Conservation (phyloP, 2,113 vertebrate species). For the Tragelaphus buxtoni region DNA sequence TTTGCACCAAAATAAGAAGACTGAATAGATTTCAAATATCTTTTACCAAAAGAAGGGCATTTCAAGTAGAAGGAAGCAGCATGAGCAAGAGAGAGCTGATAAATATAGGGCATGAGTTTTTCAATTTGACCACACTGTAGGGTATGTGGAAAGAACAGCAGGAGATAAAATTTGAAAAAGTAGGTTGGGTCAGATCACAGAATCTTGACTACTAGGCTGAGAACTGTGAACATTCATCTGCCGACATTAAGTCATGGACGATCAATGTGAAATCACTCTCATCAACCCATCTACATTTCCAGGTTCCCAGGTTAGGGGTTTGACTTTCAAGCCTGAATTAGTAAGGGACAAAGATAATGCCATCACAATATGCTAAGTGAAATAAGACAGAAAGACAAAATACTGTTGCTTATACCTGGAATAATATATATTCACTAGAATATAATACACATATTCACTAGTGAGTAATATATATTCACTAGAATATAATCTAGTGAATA, state of each 20-base stretch:
- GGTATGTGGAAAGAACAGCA: not conserved
- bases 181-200: not conserved
- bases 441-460: no score
- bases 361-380: not conserved
- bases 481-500: not conserved
- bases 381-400: not conserved
- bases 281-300: not conserved
- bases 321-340: not conserved
- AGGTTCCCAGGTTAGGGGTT: not conserved
- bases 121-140: not conserved
- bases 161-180: not conserved
- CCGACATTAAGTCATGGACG: not conserved
- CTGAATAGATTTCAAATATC: not conserved
- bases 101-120: not conserved
- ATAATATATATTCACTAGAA: not conserved
- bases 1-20: not conserved
- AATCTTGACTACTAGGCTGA: not conserved
- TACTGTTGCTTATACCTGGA: not conserved
- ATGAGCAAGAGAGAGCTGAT: not conserved
- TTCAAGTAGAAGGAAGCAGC: slow-evolving; percentile 1
- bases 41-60: not conserved
- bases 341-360: not conserved
- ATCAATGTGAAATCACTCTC: not conserved
- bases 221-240: not conserved
- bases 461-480: no score